phyloP scores from a whole-genome alignment of 1,140 invertebrate species.

The Akabosia matsudoensis region DNA sequence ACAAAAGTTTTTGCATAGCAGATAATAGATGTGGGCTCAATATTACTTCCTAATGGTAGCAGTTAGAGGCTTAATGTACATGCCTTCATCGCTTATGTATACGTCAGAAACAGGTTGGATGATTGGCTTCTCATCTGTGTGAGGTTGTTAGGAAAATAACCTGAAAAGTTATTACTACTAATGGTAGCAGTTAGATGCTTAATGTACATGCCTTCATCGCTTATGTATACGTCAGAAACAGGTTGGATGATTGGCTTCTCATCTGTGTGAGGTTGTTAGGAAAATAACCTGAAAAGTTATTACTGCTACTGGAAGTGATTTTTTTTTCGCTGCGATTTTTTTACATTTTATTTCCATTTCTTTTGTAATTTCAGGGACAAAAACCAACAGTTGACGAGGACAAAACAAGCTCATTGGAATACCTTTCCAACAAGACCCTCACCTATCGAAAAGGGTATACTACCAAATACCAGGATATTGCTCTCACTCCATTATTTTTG shows the following conservation, averaged over 20 bases:
- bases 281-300: too few species aligned
- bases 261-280: neutral
- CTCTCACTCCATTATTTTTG: neutral
- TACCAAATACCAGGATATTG: neutral
- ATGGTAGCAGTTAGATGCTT: neutral
- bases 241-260: neutral
- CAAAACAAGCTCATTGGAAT: neutral
- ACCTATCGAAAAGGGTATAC: too few species aligned
- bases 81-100: neutral
- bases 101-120: too few species aligned
- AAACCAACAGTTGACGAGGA: neutral
- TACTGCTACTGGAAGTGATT: neutral
- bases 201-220: neutral
- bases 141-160: neutral
- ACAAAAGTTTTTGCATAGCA: constrained; percentile 7
- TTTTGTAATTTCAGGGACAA: constrained; percentile 13
- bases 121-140: neutral
- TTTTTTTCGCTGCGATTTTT: too few species aligned
- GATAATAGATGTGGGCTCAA: neutral
- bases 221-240: too few species aligned
- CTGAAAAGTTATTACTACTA: too few species aligned
- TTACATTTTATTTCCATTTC: too few species aligned
- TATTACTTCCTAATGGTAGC: constrained; percentile 1
- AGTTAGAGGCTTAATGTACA: neutral
- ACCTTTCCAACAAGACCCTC: too few species aligned